Conservation (phyloP, 23 tunicate genomes). For the Ascidia mentula region DNA sequence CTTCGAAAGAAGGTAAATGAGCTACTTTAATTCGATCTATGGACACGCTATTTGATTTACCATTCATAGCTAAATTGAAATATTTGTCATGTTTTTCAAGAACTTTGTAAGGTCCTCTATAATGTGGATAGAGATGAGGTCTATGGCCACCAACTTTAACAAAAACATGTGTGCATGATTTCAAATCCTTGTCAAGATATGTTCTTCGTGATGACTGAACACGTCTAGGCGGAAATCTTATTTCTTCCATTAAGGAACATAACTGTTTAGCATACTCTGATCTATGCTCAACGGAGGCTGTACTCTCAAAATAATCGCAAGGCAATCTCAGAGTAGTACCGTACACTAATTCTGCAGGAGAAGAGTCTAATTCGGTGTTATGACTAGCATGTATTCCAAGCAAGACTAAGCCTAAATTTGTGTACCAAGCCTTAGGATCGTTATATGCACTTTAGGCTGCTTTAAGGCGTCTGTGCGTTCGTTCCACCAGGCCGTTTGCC, state of each 20-base stretch:
- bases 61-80: conserved; percentile 8
- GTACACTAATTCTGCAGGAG: conserved; percentile 19
- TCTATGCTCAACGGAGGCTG: not conserved
- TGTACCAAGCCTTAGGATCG: conserved; percentile 11
- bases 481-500: conserved; percentile 4
- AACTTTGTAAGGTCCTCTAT: conserved; percentile 27
- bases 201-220: not conserved
- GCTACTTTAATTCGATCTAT: conserved; percentile 17
- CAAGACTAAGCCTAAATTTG: conserved; percentile 6
- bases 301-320: conserved; percentile 14
- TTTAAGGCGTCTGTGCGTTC: not conserved
- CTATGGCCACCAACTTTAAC: conserved; percentile 17
- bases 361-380: conserved; percentile 20
- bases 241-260: not conserved
- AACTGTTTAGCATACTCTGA: not conserved
- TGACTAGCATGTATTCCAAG: not conserved
- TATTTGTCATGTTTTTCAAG: conserved; percentile 12
- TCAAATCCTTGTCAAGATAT: conserved; percentile 5
- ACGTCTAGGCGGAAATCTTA: not conserved
- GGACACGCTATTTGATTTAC: not conserved
- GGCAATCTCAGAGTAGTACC: conserved; percentile 19
- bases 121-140: conserved; percentile 7
- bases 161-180: conserved; percentile 33
- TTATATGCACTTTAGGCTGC: conserved; percentile 6
- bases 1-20: conserved; percentile 25